Base-by-base conservation (phyloP, 2,888 invertebrate genomes). In the Cremastobaeus sp. region DNA sequence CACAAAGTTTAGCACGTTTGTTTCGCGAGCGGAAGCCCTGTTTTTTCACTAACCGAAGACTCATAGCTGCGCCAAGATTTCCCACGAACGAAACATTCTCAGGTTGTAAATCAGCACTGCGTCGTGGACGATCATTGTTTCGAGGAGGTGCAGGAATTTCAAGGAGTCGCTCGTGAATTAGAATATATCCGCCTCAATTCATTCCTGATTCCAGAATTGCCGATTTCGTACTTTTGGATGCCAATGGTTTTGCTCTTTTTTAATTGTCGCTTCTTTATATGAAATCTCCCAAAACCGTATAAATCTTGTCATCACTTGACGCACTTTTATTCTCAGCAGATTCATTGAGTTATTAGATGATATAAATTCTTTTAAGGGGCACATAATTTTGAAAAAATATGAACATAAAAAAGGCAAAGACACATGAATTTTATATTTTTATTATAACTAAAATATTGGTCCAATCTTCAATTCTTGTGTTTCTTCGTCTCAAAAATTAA, bases 1-100 rank as follows among this genome's bases (percentile, higher is more conserved):
- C 60, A 59, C 66, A 34, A 47, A 41, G 45, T 59, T 73, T 65
- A 65, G 57, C 65, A 43, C 73, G 62, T 60, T 64, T 65, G 55
- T 75, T 75, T 71, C 65, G 71, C 68, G 71, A 71, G 50, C 71
- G 75, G 75, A 75, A 74, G 71, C 75, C 60, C 66, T 32, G 73
- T 69, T 76, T 77, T 77, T 76, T 75, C 73, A 77, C 62, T 55
- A 70, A 47, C 75, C 66, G 35, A 73, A 60, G 75, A 65, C 70
- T 77, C 75, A 74, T 74, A 74, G 75, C 73, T 68, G 71, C 66
- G 68, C 74, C 79, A 71, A 60, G 77, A 80, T 80, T 80, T 80
- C 80, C 79, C 79, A 80, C 78, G 79, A 79, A 65, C 78, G 65
- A 74, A 78, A 78, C 77, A 80, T 80, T 80, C 79, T 80, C 80